These are phyloP conservation scores for Scelioninae gen. 2 DNA, from an alignment of 2,888 invertebrate species.

Conservation along the genomic window DNA sequence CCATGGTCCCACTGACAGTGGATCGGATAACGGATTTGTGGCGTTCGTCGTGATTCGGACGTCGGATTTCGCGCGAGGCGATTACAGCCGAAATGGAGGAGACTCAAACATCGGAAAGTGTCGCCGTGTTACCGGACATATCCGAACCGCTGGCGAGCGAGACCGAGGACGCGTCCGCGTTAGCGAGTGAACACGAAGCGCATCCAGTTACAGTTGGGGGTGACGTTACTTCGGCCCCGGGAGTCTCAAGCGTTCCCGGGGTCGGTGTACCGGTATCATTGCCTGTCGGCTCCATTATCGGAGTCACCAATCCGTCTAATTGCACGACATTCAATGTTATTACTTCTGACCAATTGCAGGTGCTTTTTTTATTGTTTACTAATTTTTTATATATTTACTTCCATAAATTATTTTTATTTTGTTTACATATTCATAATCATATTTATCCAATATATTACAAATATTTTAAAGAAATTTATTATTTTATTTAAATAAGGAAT, in stretches of 20 bases:
- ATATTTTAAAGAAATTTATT: no score
- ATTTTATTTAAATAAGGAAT: no score
- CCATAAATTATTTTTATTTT: not conserved
- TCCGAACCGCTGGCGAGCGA: constrained; percentile 76
- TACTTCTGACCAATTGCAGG: constrained; percentile 87
- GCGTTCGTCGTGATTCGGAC: constrained; percentile 29
- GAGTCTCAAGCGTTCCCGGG: constrained; percentile 70
- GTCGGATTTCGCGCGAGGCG: constrained; percentile 65
- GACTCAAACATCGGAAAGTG: constrained; percentile 76
- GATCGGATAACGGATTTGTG: no score
- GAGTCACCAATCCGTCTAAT: constrained; percentile 76
- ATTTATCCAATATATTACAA: no score
- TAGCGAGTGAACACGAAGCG: constrained; percentile 71
- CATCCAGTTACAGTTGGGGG: constrained; percentile 72
- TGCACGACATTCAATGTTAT: constrained; percentile 91
- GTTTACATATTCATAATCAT: no score
- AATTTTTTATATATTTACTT: not conserved
- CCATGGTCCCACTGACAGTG: no score
- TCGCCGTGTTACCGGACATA: constrained; percentile 76
- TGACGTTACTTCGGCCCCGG: constrained; percentile 65
- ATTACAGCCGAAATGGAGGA: constrained; percentile 75
- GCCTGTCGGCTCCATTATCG: constrained; percentile 87
- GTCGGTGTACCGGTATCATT: constrained; percentile 81
- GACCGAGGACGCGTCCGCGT: constrained; percentile 74
- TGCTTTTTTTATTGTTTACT: constrained; percentile 56